These are phyloP conservation scores for Plusia festucae DNA, from an alignment of 2,888 invertebrate species.

Conservation along the genomic window DNA sequence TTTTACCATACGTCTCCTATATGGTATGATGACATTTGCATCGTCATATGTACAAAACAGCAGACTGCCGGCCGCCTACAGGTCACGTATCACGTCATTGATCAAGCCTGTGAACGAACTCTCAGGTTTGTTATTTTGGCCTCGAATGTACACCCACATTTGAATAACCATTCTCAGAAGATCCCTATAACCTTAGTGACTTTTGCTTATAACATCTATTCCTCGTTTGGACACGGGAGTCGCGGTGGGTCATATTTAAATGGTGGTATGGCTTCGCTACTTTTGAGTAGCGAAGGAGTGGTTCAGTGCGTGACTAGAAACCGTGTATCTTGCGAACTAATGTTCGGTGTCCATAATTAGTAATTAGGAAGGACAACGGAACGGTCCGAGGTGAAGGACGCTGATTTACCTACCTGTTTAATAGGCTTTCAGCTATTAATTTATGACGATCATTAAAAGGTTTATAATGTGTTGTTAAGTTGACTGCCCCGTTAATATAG, in stretches of 20 bases:
- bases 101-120: constrained; percentile 58
- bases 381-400: constrained; percentile 67
- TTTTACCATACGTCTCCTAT: constrained; percentile 56
- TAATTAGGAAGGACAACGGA: constrained; percentile 68
- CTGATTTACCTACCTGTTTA: constrained; percentile 59
- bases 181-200: constrained; percentile 51
- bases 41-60: constrained; percentile 56
- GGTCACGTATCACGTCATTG: constrained; percentile 49
- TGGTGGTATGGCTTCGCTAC: constrained; percentile 44
- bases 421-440: constrained; percentile 49
- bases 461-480: constrained; percentile 9
- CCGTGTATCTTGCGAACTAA: constrained; percentile 71
- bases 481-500: constrained; percentile 11
- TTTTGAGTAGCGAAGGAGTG: constrained; percentile 65
- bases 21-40: constrained; percentile 63
- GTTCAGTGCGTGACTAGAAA: constrained; percentile 72
- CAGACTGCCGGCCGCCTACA: constrained; percentile 71
- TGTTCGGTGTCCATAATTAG: constrained; percentile 67
- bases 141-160: constrained; percentile 81
- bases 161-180: constrained; percentile 61
- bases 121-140: constrained; percentile 70
- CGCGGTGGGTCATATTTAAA: constrained; percentile 47
- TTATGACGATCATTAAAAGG: constrained; percentile 15
- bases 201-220: constrained; percentile 35
- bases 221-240: constrained; percentile 32